Evolutionary conservation across 2,797 vertebrate genomes (phyloP).

Genomic region (Dipus sagitta): DNA sequence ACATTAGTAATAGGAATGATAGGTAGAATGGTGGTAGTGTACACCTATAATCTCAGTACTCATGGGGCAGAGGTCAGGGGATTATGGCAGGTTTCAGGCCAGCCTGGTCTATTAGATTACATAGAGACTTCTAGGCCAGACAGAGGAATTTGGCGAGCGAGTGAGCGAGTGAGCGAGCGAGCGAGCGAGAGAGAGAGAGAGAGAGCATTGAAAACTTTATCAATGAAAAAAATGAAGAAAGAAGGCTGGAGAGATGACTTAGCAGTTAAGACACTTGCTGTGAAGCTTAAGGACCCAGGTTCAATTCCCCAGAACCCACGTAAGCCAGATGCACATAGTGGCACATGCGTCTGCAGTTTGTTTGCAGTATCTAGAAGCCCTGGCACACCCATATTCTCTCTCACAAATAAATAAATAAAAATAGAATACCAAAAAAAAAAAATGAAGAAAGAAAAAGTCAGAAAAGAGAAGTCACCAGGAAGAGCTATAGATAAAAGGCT

Average conservation of each 20-base stretch:
- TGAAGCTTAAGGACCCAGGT: too few species aligned
- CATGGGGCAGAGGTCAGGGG: neutral
- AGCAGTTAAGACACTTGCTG: too few species aligned
- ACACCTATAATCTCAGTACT: neutral
- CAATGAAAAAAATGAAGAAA: too few species aligned
- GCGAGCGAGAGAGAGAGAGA: neutral
- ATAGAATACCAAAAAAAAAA: too few species aligned
- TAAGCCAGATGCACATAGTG: too few species aligned
- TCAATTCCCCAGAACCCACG: too few species aligned
- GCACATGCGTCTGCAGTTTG: too few species aligned
- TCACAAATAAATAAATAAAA: too few species aligned
- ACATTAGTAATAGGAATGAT: slow-evolving; percentile 58
- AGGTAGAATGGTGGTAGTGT: neutral
- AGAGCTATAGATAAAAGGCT: slow-evolving; percentile 21
- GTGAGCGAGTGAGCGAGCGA: neutral
- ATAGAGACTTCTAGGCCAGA: neutral
- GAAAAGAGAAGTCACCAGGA: neutral
- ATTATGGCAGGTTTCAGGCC: neutral
- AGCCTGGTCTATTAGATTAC: neutral
- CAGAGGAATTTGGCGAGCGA: neutral
- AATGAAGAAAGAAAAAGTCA: neutral
- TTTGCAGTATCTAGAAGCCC: too few species aligned
- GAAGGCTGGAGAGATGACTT: too few species aligned
- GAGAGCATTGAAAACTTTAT: neutral
- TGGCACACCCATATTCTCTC: too few species aligned